A percentile compares a stretch with the other conserved stretches of the same genome.
phyloP scores from a whole-genome alignment of 1,140 invertebrate genomes.

The Diorhabda elongata region DNA sequence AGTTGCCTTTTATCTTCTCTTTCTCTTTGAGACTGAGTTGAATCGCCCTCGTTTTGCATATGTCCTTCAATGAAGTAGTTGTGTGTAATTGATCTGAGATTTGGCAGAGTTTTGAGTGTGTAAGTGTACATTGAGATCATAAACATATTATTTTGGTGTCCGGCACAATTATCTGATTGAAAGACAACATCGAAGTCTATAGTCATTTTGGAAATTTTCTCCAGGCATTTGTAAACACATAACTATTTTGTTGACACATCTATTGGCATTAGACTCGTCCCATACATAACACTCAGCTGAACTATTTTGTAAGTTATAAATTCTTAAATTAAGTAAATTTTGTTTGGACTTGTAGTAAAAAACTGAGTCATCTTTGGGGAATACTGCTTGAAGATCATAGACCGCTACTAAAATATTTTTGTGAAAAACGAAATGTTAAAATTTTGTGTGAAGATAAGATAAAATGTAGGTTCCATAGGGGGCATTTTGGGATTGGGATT shows the following conservation, averaged over 20 bases:
- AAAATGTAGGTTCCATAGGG: too few species aligned
- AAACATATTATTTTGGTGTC: conserved; percentile 49
- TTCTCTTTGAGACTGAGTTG: too few species aligned
- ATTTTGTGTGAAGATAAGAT: too few species aligned
- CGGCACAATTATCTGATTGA: conserved; percentile 46
- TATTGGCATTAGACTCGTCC: background rate
- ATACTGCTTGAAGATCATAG: background rate
- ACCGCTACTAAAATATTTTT: background rate
- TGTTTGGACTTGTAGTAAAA: background rate
- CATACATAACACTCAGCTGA: background rate
- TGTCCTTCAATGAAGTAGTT: conserved; percentile 42
- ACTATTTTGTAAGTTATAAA: background rate
- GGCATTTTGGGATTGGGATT: too few species aligned
- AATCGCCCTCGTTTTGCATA: conserved; percentile 11
- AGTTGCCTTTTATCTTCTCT: too few species aligned
- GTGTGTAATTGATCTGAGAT: conserved; percentile 36
- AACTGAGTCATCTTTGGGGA: background rate
- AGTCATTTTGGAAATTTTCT: conserved; percentile 25
- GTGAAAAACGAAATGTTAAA: too few species aligned
- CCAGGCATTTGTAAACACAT: conserved; percentile 10
- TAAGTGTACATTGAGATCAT: conserved; percentile 41
- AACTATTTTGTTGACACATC: background rate
- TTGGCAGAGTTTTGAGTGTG: conserved; percentile 32
- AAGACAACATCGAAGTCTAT: conserved; percentile 30
- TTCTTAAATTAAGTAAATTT: background rate